Evolutionary conservation across 2,888 invertebrate species (phyloP), one percentile per base, ranked within the genome.

Genomic region (Orthosia gracilis): DNA sequence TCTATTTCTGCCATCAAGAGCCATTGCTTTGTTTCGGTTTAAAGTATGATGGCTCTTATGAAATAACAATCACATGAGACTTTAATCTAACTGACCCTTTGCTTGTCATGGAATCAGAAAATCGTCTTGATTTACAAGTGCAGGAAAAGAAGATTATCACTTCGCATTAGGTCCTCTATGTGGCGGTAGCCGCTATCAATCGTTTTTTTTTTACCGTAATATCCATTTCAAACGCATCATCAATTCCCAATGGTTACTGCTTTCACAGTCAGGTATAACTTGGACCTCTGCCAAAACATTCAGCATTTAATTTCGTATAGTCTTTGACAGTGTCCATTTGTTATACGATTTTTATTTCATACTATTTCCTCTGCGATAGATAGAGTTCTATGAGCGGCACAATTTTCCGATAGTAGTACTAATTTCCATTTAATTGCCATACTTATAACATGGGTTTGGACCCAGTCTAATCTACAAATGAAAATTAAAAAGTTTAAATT

Each of bases 291-390:
- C 83, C 80, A 82, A 68, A 47, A 49, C 21, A 23, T 54, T 5
- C 31, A 62, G 62, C 55, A 57, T 54, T 80, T 64, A 54, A 69
- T 74, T 59, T 66, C 67, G 21, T 18, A 40, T 65, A 58, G 68
- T 47, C 50, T 82, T 45, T 78, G 77, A 76, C 77, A 82, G 69
- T 54, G 15, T n/a, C 68, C 52, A 69, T 82, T 82, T 82, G 66
- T 76, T 26, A 45, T 63, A 12, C 9, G 40, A 65, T 69, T 65
- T 50, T 50, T 55, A n/a, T 31, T 58, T 54, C 47, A 59, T 54
- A 21, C 26, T 40, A 40, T 26, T 49, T 57, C 76, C 4, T 74
- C 21, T 21, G 49, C 26, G 18, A 26, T 26, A 65, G 31, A 18
- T 13, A 17, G 13, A 57, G 3, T 23, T n/a, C 3, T 61, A 23